These are phyloP conservation scores for Synanthedon tipuliformis DNA, from an alignment of 2,888 invertebrate species.

Conservation along the genomic window DNA sequence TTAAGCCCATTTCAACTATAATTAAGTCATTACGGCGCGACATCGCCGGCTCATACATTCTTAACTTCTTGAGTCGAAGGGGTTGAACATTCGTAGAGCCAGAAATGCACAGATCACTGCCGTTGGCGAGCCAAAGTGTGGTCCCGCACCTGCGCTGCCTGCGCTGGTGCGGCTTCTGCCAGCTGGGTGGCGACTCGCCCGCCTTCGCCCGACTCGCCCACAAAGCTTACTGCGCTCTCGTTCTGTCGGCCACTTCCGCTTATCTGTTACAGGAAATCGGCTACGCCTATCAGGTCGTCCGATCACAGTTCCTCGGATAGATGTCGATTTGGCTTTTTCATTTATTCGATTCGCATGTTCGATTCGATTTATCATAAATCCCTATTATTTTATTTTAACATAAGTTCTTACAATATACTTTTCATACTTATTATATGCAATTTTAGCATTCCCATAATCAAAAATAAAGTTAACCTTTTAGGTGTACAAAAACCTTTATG, in stretches of 20 bases:
- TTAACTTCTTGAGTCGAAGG: background rate
- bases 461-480: no score
- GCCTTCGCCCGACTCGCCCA: slow-evolving; percentile 7
- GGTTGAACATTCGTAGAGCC: background rate
- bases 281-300: slow-evolving; percentile 29
- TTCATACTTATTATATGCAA: no score
- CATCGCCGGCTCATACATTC: background rate
- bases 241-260: slow-evolving; percentile 20
- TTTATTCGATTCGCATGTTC: no score
- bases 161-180: slow-evolving; percentile 24
- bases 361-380: no score
- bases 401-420: no score
- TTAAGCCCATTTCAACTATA: slow-evolving; percentile 3
- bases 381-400: no score
- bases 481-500: no score
- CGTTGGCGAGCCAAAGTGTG: slow-evolving; percentile 11
- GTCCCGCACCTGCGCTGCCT: slow-evolving; percentile 21
- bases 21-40: background rate
- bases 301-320: no score
- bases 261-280: slow-evolving; percentile 33
- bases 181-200: slow-evolving; percentile 4
- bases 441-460: no score
- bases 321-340: no score
- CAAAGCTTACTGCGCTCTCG: slow-evolving; percentile 20
- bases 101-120: slow-evolving; percentile 6